Evolutionary conservation across 2,888 invertebrate genomes (phyloP), one percentile per base, ranked within the genome.

Genomic region (Agriopis leucophaearia): DNA sequence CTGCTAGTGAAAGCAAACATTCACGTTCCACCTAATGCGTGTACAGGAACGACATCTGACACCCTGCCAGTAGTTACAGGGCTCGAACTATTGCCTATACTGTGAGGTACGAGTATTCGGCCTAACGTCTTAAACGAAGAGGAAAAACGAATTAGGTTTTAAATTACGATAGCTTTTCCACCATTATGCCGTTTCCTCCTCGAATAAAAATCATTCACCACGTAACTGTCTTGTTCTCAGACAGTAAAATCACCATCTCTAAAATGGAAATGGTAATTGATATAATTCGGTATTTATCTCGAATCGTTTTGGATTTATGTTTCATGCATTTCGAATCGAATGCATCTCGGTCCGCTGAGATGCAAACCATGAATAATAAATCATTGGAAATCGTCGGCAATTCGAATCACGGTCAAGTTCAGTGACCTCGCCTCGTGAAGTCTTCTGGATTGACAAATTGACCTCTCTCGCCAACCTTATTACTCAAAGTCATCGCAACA

Each of bases 1-100:
- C 81, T 78, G 81, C 72, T 81, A 88, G 91, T 88, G 92, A 92
- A 92, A 93, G 92, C 92, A 88, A 88, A 91, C 88, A 84, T 81
- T 82, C 82, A 78, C 89, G 90, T 88, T 88, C 85, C 87, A 88
- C 86, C 87, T 88, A 86, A 87, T 87, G 89, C 88, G 83, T 83
- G 88, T 86, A 82, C 58, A 80, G 81, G 82, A 83, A 76, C 79
- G 91, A 88, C 86, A 92, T 89, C 84, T 87, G 92, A 93, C 87
- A 91, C 90, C 87, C 82, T 85, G 87, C 83, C 86, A 86, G 88
- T 88, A 86, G 82, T 78, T 76, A 79, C 82, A 78, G 71, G 77
- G 73, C 77, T 74, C 27, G 15, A 0, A 61, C 66, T 50, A 8
- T 8, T 51, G 16, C 10, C 8, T 59, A 52, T 47, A 38, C 59